These are phyloP conservation scores for Drosophila antonietae DNA, from an alignment of 2,888 invertebrate species.

Conservation along the genomic window DNA sequence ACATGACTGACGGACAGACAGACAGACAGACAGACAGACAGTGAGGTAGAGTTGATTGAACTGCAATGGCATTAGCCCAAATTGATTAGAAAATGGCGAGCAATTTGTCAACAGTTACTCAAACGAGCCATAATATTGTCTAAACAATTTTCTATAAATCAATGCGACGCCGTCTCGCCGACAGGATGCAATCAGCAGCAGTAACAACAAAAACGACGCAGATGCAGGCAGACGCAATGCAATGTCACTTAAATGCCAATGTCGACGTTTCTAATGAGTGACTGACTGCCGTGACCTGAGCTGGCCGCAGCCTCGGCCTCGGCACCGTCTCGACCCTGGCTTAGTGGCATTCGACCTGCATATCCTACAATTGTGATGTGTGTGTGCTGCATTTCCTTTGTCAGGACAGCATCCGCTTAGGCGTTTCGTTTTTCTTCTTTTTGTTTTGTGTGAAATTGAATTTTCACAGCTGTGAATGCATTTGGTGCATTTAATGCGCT, in stretches of 20 bases:
- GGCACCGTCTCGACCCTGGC: conserved; percentile 23
- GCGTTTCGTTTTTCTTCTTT: conserved; percentile 14
- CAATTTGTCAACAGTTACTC: conserved; percentile 67
- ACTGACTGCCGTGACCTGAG: conserved; percentile 35
- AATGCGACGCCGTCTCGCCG: conserved; percentile 10
- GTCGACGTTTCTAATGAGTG: conserved; percentile 49
- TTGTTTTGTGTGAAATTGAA: conserved; percentile 60
- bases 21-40: conserved; percentile 9
- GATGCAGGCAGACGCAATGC: conserved; percentile 29
- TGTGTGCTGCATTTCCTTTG: conserved; percentile 35
- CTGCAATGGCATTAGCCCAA: conserved; percentile 38
- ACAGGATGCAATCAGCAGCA: conserved; percentile 25
- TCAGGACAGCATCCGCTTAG: conserved; percentile 71
- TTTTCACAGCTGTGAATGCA: conserved; percentile 73
- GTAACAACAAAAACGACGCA: conserved; percentile 36
- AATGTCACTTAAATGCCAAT: conserved; percentile 65
- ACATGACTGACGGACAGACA: conserved; percentile 26
- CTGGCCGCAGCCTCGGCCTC: neutral
- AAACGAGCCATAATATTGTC: conserved; percentile 72
- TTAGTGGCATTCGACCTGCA: conserved; percentile 40
- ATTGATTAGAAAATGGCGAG: conserved; percentile 70
- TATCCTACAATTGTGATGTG: conserved; percentile 32
- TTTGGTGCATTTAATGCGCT: conserved; percentile 64
- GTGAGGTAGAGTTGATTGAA: conserved; percentile 62
- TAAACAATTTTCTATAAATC: conserved; percentile 67